Evolutionary conservation across 2,113 vertebrate genomes (phyloP).

Genomic region (Gymnocephalus cernua): DNA sequence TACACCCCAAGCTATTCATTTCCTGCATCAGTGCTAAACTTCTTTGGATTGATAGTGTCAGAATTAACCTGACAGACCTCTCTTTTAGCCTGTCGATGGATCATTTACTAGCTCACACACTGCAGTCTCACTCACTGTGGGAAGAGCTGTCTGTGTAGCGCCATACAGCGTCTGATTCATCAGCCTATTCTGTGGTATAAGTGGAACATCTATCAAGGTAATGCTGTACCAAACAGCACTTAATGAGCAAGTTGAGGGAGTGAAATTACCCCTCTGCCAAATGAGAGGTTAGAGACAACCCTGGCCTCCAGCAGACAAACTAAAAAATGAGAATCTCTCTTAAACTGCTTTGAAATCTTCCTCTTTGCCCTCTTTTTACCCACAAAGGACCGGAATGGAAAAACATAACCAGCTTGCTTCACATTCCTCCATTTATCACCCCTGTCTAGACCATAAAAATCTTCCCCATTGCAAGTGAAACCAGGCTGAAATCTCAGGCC

Average conservation of each 20-base stretch:
- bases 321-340: constrained; percentile 32
- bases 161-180: constrained; percentile 46
- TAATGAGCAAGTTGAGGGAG: constrained; percentile 58
- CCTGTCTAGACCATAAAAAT: constrained; percentile 44
- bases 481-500: constrained; percentile 44
- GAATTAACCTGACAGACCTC: constrained; percentile 51
- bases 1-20: constrained; percentile 40
- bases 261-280: constrained; percentile 39
- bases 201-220: constrained; percentile 67
- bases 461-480: constrained; percentile 61
- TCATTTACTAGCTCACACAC: constrained; percentile 30
- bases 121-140: constrained; percentile 37
- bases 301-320: constrained; percentile 50
- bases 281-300: constrained; percentile 49
- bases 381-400: constrained; percentile 27
- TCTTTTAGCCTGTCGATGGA: constrained; percentile 32
- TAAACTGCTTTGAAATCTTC: constrained; percentile 44
- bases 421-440: constrained; percentile 16
- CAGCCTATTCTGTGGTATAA: constrained; percentile 36
- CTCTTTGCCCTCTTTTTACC: constrained; percentile 25
- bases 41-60: constrained; percentile 42
- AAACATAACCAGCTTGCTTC: constrained; percentile 7
- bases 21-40: constrained; percentile 45
- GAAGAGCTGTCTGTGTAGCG: constrained; percentile 35
- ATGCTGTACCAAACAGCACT: constrained; percentile 56